A percentile compares a stretch with the other conserved stretches of the same genome.
Evolutionary conservation across 2,888 invertebrate genomes (phyloP).

Genomic region (Amphipoea lucens): DNA sequence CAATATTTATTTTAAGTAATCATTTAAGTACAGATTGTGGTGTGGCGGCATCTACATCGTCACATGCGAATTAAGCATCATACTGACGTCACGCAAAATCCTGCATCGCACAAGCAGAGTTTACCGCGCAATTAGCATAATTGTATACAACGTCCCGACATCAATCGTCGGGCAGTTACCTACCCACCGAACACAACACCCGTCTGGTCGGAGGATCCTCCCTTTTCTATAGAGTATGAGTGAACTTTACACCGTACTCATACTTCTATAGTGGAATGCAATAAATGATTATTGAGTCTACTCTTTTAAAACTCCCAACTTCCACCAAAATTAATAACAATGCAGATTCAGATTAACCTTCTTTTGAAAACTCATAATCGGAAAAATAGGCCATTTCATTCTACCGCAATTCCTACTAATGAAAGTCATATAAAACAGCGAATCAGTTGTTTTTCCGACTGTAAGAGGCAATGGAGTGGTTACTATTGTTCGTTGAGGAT

Average conservation of each 20-base stretch:
- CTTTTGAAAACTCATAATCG: conserved; percentile 22
- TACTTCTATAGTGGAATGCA: neutral
- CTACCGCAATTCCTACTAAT: conserved; percentile 35
- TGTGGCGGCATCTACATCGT: too few relatives aligned
- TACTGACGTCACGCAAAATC: too few relatives aligned
- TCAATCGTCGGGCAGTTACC: too few relatives aligned
- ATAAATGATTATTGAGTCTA: neutral
- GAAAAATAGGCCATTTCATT: conserved; percentile 37
- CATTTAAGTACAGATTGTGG: neutral
- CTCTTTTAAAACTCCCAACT: neutral
- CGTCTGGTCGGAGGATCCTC: too few relatives aligned
- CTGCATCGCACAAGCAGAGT: too few relatives aligned
- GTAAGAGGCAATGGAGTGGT: neutral
- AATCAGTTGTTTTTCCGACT: conserved; percentile 37
- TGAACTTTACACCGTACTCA: neutral
- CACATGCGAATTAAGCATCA: too few relatives aligned
- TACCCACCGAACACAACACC: too few relatives aligned
- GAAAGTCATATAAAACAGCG: conserved; percentile 38
- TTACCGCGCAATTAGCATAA: too few relatives aligned
- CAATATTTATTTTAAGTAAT: neutral
- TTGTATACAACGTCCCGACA: too few relatives aligned
- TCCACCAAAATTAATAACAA: conserved; percentile 1
- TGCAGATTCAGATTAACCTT: conserved; percentile 7
- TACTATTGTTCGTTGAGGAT: conserved; percentile 37
- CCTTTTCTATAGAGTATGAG: neutral